Conservation (phyloP, 2,113 vertebrate genomes). For the Upupa epops region DNA sequence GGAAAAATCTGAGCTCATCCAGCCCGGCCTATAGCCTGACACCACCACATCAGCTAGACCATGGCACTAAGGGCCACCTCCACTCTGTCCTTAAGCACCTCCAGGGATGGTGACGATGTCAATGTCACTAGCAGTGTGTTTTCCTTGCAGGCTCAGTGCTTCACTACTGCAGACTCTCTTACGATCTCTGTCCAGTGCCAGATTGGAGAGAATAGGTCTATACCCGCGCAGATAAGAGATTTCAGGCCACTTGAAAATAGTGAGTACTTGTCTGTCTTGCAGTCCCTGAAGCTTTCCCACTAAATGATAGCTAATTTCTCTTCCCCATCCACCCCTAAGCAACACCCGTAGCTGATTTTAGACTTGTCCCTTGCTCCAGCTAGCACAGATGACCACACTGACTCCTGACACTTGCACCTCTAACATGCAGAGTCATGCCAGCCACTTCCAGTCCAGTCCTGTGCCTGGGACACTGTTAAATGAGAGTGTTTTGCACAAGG, state of each 20-base stretch:
- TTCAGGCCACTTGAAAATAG: conserved; percentile 46
- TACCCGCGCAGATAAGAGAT: background rate
- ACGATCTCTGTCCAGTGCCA: conserved; percentile 37
- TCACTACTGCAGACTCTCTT: conserved; percentile 9
- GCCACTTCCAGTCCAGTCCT: background rate
- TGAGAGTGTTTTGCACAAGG: background rate
- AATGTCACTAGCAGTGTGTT: background rate
- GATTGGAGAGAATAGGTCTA: background rate
- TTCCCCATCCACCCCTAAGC: background rate
- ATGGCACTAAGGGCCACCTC: no score
- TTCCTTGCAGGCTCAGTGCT: conserved; percentile 25
- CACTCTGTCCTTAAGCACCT: no score
- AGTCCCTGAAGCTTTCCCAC: background rate
- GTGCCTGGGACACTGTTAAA: background rate
- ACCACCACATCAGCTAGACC: no score
- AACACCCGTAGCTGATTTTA: background rate
- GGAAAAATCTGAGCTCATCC: no score
- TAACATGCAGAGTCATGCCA: background rate
- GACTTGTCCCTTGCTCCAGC: background rate
- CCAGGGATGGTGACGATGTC: no score
- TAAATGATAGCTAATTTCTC: background rate
- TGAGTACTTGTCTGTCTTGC: conserved; percentile 32
- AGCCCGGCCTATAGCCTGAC: no score
- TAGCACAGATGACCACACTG: background rate
- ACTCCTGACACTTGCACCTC: background rate